A percentile compares a stretch with the other conserved stretches of the same genome.
These are phyloP conservation scores for Sebastes steindachneri DNA, from an alignment of 2,797 vertebrate species.

Conservation along the genomic window DNA sequence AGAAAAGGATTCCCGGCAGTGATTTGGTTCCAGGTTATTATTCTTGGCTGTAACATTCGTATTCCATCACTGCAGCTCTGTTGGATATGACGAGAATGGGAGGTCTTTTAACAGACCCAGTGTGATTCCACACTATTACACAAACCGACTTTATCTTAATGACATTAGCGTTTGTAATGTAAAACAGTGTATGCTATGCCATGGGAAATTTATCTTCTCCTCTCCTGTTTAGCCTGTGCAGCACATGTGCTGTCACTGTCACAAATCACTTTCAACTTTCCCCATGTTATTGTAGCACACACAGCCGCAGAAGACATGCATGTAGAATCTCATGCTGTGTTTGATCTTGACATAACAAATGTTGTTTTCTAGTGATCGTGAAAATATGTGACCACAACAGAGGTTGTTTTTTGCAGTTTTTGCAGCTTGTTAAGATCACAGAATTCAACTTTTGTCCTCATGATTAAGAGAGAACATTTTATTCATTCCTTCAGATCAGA, in stretches of 20 bases:
- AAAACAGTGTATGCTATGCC: neutral
- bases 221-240: neutral
- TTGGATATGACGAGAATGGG: neutral
- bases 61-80: neutral
- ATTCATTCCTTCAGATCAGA: neutral
- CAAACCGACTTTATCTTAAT: constrained; percentile 15
- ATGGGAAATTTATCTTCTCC: neutral
- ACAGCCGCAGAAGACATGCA: neutral
- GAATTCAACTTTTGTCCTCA: neutral
- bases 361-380: neutral
- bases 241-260: neutral
- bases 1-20: neutral
- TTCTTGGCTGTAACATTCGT: neutral
- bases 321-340: neutral
- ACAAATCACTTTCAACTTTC: neutral
- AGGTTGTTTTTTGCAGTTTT: neutral
- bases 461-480: neutral
- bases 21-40: constrained; percentile 6
- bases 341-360: neutral
- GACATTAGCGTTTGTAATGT: neutral
- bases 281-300: neutral
- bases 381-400: neutral
- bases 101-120: neutral
- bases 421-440: neutral
- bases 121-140: neutral